Conservation (phyloP, 2,113 vertebrate species). For the Chaetorhynchus papuensis region DNA sequence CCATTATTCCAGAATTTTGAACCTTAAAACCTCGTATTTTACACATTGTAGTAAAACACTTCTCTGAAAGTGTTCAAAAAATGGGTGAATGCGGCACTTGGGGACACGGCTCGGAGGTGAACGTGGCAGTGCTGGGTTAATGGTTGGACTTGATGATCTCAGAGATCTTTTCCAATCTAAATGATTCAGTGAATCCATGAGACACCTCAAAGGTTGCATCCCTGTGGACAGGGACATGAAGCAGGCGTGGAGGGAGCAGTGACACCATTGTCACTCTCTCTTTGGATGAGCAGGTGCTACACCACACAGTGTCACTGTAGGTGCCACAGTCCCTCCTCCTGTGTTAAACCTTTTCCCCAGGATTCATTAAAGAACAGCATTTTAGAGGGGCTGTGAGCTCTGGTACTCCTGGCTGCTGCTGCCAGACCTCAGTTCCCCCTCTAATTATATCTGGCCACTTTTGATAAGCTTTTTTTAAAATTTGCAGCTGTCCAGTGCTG, state of each 20-base stretch:
- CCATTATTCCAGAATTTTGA: neutral
- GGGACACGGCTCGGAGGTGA: neutral
- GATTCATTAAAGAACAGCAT: neutral
- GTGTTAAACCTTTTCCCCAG: neutral
- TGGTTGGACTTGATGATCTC: neutral
- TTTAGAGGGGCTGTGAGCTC: neutral
- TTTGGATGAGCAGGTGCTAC: neutral
- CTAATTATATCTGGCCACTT: neutral
- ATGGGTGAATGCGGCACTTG: neutral
- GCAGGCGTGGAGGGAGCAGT: neutral
- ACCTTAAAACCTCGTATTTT: neutral
- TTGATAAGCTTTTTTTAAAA: neutral
- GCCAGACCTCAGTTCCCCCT: neutral
- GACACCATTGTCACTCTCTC: too few relatives aligned
- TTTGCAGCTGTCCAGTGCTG: neutral
- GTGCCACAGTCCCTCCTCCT: neutral
- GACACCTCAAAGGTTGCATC: too few relatives aligned
- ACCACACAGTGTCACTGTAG: fast-evolving
- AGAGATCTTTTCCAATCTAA: neutral
- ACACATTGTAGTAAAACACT: neutral
- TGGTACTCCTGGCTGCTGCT: neutral
- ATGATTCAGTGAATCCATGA: neutral
- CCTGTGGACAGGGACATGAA: neutral
- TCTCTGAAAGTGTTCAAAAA: neutral
- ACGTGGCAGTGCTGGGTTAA: neutral